Percentiles rank a stretch among this genome's conserved stretches.
Evolutionary conservation across 2,888 invertebrate species (phyloP).

Genomic region (Drosophila paramelanica): DNA sequence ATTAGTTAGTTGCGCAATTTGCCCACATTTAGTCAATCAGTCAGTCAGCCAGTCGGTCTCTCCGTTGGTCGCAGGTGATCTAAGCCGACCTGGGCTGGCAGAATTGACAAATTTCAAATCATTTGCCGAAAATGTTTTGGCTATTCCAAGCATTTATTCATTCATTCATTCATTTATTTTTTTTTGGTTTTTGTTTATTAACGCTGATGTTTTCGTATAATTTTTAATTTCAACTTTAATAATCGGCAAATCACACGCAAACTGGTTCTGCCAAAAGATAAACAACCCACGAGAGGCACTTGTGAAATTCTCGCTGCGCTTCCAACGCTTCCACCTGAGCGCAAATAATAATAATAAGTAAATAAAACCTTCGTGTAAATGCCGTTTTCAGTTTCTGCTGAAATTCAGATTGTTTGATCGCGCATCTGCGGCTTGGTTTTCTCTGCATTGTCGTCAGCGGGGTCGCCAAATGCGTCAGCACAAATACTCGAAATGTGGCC

Average conservation of each 20-base stretch:
- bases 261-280: conserved; percentile 46
- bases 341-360: conserved; percentile 9
- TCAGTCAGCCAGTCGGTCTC: conserved; percentile 18
- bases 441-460: conserved; percentile 56
- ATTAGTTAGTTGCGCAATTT: conserved; percentile 75
- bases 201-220: conserved; percentile 31
- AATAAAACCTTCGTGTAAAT: conserved; percentile 23
- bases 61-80: conserved; percentile 54
- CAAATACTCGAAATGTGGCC: conserved; percentile 29
- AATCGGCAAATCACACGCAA: conserved; percentile 33
- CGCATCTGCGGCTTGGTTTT: conserved; percentile 47
- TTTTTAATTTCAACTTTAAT: conserved; percentile 32
- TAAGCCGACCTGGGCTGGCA: conserved; percentile 49
- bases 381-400: conserved; percentile 32
- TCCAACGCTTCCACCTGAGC: conserved; percentile 18
- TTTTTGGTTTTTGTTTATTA: conserved; percentile 36
- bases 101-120: conserved; percentile 47
- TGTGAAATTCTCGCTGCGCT: conserved; percentile 42
- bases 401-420: conserved; percentile 50
- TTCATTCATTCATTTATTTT: conserved; percentile 24
- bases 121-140: conserved; percentile 50
- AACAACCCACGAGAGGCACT: conserved; percentile 39
- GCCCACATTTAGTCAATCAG: conserved; percentile 43
- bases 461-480: conserved; percentile 59
- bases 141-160: conserved; percentile 15